Evolutionary conservation across 2,113 vertebrate species (phyloP), one percentile per base, ranked within the genome.

Genomic region (Upupa epops): DNA sequence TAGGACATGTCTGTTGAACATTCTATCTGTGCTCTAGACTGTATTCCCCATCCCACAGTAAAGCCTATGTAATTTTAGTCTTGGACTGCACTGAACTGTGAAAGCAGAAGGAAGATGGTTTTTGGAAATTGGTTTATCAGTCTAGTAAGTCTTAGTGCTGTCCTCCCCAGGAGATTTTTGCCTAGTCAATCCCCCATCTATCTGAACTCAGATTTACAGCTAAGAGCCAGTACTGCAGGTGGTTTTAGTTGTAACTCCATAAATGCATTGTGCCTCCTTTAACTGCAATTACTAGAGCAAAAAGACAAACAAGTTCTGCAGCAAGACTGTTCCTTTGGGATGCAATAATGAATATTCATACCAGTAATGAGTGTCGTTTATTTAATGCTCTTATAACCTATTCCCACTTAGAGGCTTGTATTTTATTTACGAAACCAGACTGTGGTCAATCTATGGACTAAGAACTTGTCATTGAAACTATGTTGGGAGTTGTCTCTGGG

Each of bases 281-380:
- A 54, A 61, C 22, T 37, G n/a, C 69, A 71, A 49, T 11, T 22
- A 68, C 48, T 58, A 72, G 9, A 34, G 40, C 24, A 28, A 61
- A 92, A 70, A 36, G 59, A 83, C 59, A 80, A 73, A 48, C 12
- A 36, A 76, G 22, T 28, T 72, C 66, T 87, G 46, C 51, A 76
- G 51, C 19, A 51, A 49, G 42, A 19, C 8, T 29, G 6, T n/a
- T 18, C 17, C 32, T 89, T 66, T 76, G 48, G 34, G 85, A 48
- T 73, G 42, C 26, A 66, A 2, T 26, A n/a, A 15, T 40, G 66
- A 58, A n/a, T 45, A n/a, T 37, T 54, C 58, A 55, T 28, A 34
- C 17, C 55, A 76, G 17, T 49, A 29, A 26, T n/a, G 56, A 64
- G 61, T 20, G 34, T 21, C 61, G 55, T 11, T 75, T 34, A 10